Base-by-base conservation (phyloP, 2,888 invertebrate genomes). In the Mayetiola destructor region DNA sequence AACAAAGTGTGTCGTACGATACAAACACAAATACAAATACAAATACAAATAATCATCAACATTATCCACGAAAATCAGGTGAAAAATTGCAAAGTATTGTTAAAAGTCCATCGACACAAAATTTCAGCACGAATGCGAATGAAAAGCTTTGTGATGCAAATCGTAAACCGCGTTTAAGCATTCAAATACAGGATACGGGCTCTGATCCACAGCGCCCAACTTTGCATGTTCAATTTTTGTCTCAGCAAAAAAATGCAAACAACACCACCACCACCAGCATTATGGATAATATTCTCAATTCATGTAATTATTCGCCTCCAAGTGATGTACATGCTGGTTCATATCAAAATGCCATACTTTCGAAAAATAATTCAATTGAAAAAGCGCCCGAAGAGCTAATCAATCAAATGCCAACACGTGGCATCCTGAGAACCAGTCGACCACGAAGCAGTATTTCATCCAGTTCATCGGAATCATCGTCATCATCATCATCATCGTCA, bases 151-250 rank as follows among this genome's bases (percentile, higher is more conserved):
- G n/a, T 16, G 37, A 59, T 18, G 40, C 20, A 12, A 55, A 30
- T 30, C 30, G 55, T 54, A 53, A 55, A 55, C 37, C 23, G 57
- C 54, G 27, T 39, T 27, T 48, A 9, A 48, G 48, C 29, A 48
- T 53, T 37, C n/a, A n/a, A n/a, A n/a, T n/a, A n/a, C 55, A 39
- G 42, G 53, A 29, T 20, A 36, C 56, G 2, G 54, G 54, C n/a
- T 39, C 21, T 10, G 60, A 60, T 30, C 54, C 54, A 9, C 73
- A 73, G 37, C 72, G 75, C 29, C 70, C 75, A 35, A 70, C 69
- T 56, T 70, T 78, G 61, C 80, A 76, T 66, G 81, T 81, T 59
- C 76, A 81, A 69, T 81, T 81, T 66, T 40, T 59, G 55, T 36
- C 59, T 16, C 39, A 54, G 18, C 54, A 59, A 14, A 54, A n/a